Conservation (phyloP, 2,113 vertebrate species). For the Bos javanicus region DNA sequence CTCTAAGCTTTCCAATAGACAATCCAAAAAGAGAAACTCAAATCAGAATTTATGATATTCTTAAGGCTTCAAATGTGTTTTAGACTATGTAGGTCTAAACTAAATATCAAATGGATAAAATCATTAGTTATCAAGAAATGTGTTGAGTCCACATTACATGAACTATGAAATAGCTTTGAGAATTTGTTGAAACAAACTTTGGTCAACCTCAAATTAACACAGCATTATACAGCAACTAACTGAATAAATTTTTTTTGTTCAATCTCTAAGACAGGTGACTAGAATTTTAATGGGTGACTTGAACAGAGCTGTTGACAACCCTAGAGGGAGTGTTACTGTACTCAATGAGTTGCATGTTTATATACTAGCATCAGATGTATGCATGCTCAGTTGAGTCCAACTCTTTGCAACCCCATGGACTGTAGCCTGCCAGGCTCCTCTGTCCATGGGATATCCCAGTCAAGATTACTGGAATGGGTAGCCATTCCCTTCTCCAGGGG, state of each 20-base stretch:
- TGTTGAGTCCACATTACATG: background rate
- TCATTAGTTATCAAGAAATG: background rate
- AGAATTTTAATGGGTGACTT: background rate
- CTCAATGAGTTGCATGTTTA: background rate
- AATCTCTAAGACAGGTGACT: background rate
- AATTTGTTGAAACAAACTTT: background rate
- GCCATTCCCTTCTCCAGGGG: background rate
- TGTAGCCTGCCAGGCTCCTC: background rate
- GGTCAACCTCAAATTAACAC: background rate
- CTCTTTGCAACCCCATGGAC: background rate
- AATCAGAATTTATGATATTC: background rate
- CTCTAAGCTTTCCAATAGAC: background rate
- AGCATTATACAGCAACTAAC: background rate
- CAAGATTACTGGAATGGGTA: background rate
- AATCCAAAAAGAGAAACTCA: background rate
- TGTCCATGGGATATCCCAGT: background rate
- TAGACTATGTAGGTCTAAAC: background rate
- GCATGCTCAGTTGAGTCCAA: background rate
- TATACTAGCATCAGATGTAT: background rate
- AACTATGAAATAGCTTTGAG: background rate
- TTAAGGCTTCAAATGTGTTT: background rate
- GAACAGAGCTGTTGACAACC: background rate
- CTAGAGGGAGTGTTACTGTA: background rate
- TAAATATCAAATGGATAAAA: background rate
- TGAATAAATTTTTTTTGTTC: background rate